Evolutionary conservation across 2,888 invertebrate species (phyloP).

Genomic region (Acronicta psi): DNA sequence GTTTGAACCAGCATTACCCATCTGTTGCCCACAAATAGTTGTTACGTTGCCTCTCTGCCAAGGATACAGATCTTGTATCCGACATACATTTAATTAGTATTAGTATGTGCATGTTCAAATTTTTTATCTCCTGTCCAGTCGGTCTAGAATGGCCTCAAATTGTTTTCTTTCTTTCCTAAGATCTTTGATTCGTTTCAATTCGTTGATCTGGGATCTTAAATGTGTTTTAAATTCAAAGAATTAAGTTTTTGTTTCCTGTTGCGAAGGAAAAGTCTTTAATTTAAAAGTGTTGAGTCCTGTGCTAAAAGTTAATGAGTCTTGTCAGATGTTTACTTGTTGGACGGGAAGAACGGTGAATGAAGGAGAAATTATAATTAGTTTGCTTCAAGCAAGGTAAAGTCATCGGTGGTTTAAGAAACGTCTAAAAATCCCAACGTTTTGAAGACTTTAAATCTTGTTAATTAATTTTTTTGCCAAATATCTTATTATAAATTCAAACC

Average conservation of each 20-base stretch:
- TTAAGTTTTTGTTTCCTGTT: constrained; percentile 49
- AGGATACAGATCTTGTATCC: no score
- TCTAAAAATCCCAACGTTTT: no score
- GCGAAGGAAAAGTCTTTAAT: constrained; percentile 36
- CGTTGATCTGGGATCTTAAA: constrained; percentile 36
- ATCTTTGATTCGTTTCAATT: constrained; percentile 55
- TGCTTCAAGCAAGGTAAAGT: not conserved
- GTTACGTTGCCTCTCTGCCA: no score
- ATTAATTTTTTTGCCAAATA: no score
- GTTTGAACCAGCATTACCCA: no score
- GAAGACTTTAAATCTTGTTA: no score
- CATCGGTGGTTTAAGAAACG: no score
- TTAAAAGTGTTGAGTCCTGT: constrained; percentile 48
- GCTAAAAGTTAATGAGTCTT: constrained; percentile 46
- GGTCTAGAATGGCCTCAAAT: constrained; percentile 22
- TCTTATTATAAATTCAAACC: not conserved
- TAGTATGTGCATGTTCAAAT: no score
- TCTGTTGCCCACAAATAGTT: no score
- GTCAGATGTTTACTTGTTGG: constrained; percentile 28
- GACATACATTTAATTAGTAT: no score
- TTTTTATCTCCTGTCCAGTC: no score
- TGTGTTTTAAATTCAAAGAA: constrained; percentile 56
- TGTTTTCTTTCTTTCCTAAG: constrained; percentile 34
- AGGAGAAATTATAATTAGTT: constrained; percentile 21
- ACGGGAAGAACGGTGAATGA: constrained; percentile 7